phyloP scores from a whole-genome alignment of 2,113 vertebrate species.

The Psilopogon haemacephalus region DNA sequence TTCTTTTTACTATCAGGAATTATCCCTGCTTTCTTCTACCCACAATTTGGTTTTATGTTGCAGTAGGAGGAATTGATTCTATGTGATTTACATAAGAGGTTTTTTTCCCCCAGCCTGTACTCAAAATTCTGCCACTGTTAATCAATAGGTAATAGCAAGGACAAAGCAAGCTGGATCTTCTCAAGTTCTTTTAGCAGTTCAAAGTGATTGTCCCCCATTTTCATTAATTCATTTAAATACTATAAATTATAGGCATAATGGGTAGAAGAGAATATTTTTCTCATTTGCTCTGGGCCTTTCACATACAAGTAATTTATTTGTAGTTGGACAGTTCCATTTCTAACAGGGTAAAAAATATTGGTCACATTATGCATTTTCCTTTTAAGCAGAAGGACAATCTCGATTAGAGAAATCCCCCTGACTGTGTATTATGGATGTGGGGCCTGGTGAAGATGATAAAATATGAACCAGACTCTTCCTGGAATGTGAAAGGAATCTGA shows the following conservation, averaged over 20 bases:
- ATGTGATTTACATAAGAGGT: background rate
- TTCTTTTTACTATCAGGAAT: background rate
- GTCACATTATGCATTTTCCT: background rate
- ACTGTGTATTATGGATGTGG: background rate
- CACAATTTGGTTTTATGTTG: background rate
- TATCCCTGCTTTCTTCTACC: background rate
- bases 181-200: background rate
- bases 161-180: background rate
- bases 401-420: slow-evolving; percentile 6
- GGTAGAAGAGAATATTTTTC: background rate
- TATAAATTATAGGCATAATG: background rate
- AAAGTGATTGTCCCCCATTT: background rate
- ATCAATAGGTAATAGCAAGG: slow-evolving; percentile 17
- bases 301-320: slow-evolving; percentile 15
- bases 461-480: background rate
- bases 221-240: background rate
- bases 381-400: background rate
- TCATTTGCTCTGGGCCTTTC: background rate
- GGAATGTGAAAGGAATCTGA: background rate
- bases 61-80: background rate
- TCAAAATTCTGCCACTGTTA: background rate
- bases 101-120: background rate
- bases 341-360: background rate
- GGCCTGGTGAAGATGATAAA: background rate
- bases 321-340: background rate